A percentile compares a stretch with the other conserved stretches of the same genome.
Evolutionary conservation across 2,113 vertebrate species (phyloP).

Genomic region (Prionailurus viverrinus): DNA sequence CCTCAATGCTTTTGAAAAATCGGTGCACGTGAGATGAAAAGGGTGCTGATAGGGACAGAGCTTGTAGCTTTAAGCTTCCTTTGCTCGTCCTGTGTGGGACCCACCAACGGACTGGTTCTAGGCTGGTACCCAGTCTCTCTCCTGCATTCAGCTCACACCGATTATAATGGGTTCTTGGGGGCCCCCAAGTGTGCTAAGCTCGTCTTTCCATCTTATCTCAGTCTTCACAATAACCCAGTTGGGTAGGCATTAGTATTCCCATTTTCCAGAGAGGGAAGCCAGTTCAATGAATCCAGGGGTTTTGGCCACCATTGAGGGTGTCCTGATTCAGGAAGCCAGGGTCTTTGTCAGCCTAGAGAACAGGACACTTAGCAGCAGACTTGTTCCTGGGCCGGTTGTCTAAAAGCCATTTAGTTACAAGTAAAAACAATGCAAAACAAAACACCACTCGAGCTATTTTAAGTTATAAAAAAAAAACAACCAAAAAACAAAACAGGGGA

Average conservation of each 20-base stretch:
- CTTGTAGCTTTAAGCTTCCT: not conserved
- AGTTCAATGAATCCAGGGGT: not conserved
- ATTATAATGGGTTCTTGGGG: not conserved
- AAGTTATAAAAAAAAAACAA: not conserved
- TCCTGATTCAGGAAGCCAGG: not conserved
- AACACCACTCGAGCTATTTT: conserved; percentile 53
- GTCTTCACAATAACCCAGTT: not conserved
- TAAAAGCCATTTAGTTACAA: conserved; percentile 57
- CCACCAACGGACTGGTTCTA: not conserved
- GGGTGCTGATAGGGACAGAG: not conserved
- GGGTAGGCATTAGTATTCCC: not conserved
- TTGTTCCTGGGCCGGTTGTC: not conserved
- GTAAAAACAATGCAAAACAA: conserved; percentile 32
- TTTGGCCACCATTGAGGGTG: not conserved
- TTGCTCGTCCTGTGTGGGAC: not conserved
- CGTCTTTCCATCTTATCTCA: not conserved
- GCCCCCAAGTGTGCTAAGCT: not conserved
- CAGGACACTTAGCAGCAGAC: not conserved
- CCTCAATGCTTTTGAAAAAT: conserved; percentile 27
- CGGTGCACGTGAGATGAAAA: conserved; percentile 1
- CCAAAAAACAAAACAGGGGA: too few species aligned
- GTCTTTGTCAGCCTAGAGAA: not conserved
- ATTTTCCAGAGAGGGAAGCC: not conserved
- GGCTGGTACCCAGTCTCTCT: not conserved
- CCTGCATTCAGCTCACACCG: not conserved